Evolutionary conservation across 2,888 invertebrate species (phyloP).

Genomic region (Phortica magna): DNA sequence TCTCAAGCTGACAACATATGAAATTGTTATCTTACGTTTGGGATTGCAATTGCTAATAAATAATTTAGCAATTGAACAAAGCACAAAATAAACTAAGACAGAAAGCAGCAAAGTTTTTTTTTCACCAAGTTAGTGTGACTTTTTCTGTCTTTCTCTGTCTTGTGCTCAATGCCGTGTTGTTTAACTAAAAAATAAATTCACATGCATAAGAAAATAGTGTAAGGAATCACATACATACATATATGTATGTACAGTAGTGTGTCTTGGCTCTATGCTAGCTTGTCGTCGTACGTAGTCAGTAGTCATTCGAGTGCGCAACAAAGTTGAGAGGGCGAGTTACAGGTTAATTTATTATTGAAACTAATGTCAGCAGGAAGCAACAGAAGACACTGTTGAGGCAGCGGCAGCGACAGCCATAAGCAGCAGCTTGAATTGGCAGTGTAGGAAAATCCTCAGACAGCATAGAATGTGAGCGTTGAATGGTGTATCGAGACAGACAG

Average conservation of each 20-base stretch:
- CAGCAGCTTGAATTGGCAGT: conserved; percentile 8
- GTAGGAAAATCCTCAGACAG: conserved; percentile 17
- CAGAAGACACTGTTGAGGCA: not conserved
- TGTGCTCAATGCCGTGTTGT: conserved; percentile 31
- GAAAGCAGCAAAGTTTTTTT: not conserved
- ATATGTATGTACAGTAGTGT: not conserved
- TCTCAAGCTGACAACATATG: conserved; percentile 24
- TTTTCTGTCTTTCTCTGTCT: conserved; percentile 20
- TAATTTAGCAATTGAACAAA: conserved; percentile 43
- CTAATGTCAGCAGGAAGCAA: conserved; percentile 57
- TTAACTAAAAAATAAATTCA: conserved; percentile 54
- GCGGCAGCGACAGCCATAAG: not conserved
- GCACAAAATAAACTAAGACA: conserved; percentile 28
- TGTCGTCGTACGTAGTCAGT: not conserved
- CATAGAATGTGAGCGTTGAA: not conserved
- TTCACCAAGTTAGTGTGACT: not conserved
- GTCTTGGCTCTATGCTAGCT: conserved; percentile 45
- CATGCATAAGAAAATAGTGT: conserved; percentile 51
- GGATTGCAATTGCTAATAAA: conserved; percentile 50
- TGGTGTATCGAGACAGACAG: not conserved
- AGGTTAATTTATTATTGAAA: conserved; percentile 69
- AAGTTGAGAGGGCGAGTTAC: conserved; percentile 60
- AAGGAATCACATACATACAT: conserved; percentile 40
- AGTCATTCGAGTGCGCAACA: conserved; percentile 53
- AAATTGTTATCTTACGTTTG: conserved; percentile 50